phyloP scores from a whole-genome alignment of 2,797 vertebrate species.

The Agapornis canus region DNA sequence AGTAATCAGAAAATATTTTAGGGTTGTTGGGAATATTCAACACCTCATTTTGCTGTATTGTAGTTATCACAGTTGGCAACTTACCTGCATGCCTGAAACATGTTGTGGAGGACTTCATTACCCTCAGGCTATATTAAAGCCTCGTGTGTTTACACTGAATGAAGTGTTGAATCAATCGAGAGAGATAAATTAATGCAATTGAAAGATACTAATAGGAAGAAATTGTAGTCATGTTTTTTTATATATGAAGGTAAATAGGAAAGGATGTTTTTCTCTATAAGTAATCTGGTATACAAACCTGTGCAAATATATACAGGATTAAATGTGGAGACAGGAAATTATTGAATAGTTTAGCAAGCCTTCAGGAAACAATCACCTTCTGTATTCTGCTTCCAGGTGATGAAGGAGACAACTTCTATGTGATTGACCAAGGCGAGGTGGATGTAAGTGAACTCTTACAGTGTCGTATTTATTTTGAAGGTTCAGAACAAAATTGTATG shows the following conservation, averaged over 20 bases:
- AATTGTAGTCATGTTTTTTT: background rate
- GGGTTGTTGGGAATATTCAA: conserved; percentile 49
- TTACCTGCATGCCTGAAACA: conserved; percentile 20
- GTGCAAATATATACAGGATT: conserved; percentile 11
- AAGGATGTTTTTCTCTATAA: background rate
- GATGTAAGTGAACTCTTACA: conserved; percentile 81
- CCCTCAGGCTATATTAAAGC: background rate
- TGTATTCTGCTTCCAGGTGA: conserved; percentile 83
- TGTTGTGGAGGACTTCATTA: background rate
- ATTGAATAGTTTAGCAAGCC: background rate
- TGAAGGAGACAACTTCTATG: conserved; percentile 98
- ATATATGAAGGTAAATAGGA: background rate
- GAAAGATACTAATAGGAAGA: conserved; percentile 10
- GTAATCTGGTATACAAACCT: conserved; percentile 1
- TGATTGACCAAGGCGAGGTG: conserved; percentile 97
- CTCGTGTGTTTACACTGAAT: background rate
- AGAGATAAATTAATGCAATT: conserved; percentile 19
- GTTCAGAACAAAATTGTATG: background rate
- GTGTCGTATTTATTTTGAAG: background rate
- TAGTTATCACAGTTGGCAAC: conserved; percentile 26
- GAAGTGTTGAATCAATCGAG: conserved; percentile 22
- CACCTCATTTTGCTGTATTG: conserved; percentile 17
- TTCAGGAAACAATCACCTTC: conserved; percentile 30
- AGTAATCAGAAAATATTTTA: conserved; percentile 54
- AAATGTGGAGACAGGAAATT: conserved; percentile 2